A percentile compares a stretch with the other conserved stretches of the same genome.
These are phyloP conservation scores for Scortum barcoo DNA, from an alignment of 2,113 vertebrate genomes.

Conservation along the genomic window DNA sequence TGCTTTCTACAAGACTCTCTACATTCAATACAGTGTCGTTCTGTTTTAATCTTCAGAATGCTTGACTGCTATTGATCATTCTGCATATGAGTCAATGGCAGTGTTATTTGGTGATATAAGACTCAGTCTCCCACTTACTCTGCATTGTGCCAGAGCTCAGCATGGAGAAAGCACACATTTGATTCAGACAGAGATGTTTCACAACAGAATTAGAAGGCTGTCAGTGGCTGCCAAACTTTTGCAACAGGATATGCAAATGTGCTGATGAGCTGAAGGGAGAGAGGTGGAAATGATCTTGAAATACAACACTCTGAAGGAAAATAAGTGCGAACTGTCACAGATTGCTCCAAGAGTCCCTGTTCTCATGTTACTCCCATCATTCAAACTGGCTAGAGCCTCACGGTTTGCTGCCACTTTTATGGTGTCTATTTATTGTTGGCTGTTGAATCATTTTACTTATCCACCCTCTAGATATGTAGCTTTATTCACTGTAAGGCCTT, in stretches of 20 bases:
- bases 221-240: constrained; percentile 61
- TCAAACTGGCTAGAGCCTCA: constrained; percentile 44
- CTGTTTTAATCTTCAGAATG: constrained; percentile 43
- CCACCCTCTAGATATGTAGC: constrained; percentile 45
- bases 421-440: constrained; percentile 63
- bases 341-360: constrained; percentile 39
- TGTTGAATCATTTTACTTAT: constrained; percentile 62
- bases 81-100: constrained; percentile 57
- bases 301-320: constrained; percentile 53
- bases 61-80: constrained; percentile 59
- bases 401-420: constrained; percentile 62
- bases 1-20: neutral
- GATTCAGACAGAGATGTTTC: constrained; percentile 61
- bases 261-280: constrained; percentile 41
- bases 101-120: constrained; percentile 66
- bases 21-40: constrained; percentile 23
- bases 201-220: constrained; percentile 64
- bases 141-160: constrained; percentile 32
- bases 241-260: constrained; percentile 62
- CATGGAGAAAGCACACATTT: constrained; percentile 46
- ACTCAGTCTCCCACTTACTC: constrained; percentile 63
- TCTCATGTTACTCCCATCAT: constrained; percentile 54
- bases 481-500: constrained; percentile 57
- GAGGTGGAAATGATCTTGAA: constrained; percentile 61
- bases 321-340: constrained; percentile 61